These are phyloP conservation scores for Thyatira batis DNA, from an alignment of 2,888 invertebrate species.

Conservation along the genomic window DNA sequence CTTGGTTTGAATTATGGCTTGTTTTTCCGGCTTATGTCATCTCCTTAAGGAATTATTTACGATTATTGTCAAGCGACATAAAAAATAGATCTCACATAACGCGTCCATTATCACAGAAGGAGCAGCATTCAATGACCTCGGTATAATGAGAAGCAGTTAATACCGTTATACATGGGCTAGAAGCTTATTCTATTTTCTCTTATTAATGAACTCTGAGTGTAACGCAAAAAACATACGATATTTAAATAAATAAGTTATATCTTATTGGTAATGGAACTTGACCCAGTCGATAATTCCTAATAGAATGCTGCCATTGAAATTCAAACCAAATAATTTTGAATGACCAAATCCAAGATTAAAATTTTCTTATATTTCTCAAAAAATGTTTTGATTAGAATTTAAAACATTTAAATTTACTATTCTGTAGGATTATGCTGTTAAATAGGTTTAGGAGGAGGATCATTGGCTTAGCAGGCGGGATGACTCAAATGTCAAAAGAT, in stretches of 20 bases:
- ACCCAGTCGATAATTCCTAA: too few relatives aligned
- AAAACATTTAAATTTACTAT: too few relatives aligned
- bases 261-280: too few relatives aligned
- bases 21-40: conserved; percentile 19
- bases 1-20: conserved; percentile 17
- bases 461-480: neutral
- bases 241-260: too few relatives aligned
- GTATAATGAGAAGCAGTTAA: conserved; percentile 15
- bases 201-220: too few relatives aligned
- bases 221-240: too few relatives aligned
- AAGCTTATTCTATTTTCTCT: neutral
- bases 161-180: neutral
- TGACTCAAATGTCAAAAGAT: neutral
- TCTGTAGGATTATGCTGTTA: neutral
- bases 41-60: conserved; percentile 19
- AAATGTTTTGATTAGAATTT: too few relatives aligned
- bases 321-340: too few relatives aligned
- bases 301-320: too few relatives aligned
- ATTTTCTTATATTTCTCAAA: too few relatives aligned
- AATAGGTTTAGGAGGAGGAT: neutral
- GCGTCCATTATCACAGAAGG: conserved; percentile 19
- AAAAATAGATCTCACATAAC: conserved; percentile 22
- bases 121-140: conserved; percentile 18
- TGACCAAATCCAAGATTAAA: too few relatives aligned
- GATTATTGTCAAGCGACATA: conserved; percentile 19